phyloP scores from a whole-genome alignment of 92 coral and sea anemone genomes.

The Heliopora coerulea region DNA sequence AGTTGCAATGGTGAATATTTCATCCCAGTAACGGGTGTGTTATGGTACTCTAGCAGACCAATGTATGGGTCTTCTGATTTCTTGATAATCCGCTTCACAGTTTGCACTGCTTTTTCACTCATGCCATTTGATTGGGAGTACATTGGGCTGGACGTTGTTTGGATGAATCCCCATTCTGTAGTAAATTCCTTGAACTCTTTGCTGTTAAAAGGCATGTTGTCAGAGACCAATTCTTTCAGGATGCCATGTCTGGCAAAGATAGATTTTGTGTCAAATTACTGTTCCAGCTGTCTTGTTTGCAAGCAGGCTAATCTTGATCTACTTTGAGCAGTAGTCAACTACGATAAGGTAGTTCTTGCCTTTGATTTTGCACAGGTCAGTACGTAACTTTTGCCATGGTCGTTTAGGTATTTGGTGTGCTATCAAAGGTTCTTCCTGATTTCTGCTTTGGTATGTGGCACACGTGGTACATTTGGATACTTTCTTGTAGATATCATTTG shows the following conservation, averaged over 20 bases:
- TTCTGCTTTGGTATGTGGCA: constrained; percentile 17
- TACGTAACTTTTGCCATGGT: constrained; percentile 34
- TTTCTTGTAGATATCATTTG: constrained; percentile 21
- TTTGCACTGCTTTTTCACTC: constrained; percentile 30
- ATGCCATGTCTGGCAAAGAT: constrained; percentile 38
- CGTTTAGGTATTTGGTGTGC: constrained; percentile 34
- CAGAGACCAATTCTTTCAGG: constrained; percentile 31
- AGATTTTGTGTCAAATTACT: constrained; percentile 7
- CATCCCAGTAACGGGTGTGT: constrained; percentile 35
- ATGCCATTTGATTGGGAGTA: constrained; percentile 40
- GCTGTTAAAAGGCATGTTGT: constrained; percentile 33
- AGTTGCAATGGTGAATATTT: too few species aligned
- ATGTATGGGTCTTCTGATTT: constrained; percentile 41
- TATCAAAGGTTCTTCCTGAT: constrained; percentile 43
- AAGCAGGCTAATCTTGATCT: constrained; percentile 25
- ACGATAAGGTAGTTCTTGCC: constrained; percentile 27
- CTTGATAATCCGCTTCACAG: constrained; percentile 27
- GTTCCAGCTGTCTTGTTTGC: constrained; percentile 34
- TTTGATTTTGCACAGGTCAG: constrained; percentile 16
- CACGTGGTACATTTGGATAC: constrained; percentile 37
- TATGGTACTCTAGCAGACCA: constrained; percentile 33
- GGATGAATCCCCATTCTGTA: constrained; percentile 30
- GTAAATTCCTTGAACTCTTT: constrained; percentile 20
- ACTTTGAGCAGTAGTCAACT: constrained; percentile 26
- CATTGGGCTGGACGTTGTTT: constrained; percentile 35